Conservation (phyloP, 1,140 invertebrate genomes). For the Augochlora pura region DNA sequence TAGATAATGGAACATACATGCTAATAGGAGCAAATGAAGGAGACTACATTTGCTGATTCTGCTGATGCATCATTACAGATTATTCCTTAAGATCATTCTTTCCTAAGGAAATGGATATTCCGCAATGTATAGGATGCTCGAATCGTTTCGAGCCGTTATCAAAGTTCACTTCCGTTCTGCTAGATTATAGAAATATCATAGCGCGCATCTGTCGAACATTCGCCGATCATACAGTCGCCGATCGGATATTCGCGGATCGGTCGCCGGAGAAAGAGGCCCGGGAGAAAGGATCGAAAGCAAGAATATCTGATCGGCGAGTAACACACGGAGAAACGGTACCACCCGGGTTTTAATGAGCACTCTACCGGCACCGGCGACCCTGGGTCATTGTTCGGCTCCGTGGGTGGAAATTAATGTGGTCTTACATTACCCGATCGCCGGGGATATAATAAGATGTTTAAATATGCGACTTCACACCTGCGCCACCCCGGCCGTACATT, state of each 20-base stretch:
- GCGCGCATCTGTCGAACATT: no score
- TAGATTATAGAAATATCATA: no score
- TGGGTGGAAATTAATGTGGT: slow-evolving; percentile 63
- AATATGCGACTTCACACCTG: slow-evolving; percentile 58
- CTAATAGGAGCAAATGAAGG: no score
- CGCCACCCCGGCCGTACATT: slow-evolving; percentile 42
- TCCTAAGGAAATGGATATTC: no score
- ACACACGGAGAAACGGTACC: slow-evolving; percentile 51
- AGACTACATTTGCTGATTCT: no score
- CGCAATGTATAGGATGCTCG: no score
- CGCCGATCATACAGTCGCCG: no score
- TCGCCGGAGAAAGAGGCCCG: slow-evolving; percentile 23
- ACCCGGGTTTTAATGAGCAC: slow-evolving; percentile 55
- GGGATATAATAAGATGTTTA: slow-evolving; percentile 62
- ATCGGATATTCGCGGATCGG: neutral
- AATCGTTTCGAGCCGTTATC: no score
- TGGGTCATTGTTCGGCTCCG: slow-evolving; percentile 52
- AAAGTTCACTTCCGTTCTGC: no score
- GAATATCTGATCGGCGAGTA: slow-evolving; percentile 43
- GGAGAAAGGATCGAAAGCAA: slow-evolving; percentile 50
- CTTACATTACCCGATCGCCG: slow-evolving; percentile 46
- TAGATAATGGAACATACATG: no score
- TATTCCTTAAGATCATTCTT: no score
- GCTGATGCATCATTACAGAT: no score
- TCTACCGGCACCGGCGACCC: slow-evolving; percentile 38